Evolutionary conservation across 1,140 invertebrate species (phyloP).

Genomic region (Meloidogyne exigua): DNA sequence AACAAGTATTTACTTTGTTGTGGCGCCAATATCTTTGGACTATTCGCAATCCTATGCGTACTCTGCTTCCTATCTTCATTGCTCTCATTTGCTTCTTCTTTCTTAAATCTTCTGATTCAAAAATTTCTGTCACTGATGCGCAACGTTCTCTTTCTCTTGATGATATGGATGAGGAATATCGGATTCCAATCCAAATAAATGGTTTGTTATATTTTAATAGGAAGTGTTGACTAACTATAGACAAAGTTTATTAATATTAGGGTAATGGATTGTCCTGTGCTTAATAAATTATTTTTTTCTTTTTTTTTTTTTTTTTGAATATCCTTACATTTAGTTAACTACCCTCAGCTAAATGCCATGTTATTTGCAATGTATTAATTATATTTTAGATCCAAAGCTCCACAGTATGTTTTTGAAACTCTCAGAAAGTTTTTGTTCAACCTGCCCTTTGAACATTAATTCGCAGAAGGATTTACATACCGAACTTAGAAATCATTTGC

Average conservation of each 20-base stretch:
- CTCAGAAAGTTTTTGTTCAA: not conserved
- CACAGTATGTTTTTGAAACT: not conserved
- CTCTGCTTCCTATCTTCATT: slow-evolving; percentile 36
- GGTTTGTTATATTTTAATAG: not conserved
- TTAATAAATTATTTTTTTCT: no score
- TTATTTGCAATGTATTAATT: no score
- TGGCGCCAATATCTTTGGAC: slow-evolving; percentile 38
- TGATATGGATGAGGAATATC: not conserved
- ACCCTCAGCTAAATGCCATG: no score
- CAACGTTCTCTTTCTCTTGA: slow-evolving; percentile 6
- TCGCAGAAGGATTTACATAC: not conserved
- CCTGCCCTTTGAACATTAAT: not conserved
- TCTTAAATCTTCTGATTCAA: slow-evolving; percentile 22
- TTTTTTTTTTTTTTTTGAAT: no score
- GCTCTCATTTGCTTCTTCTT: slow-evolving; percentile 35
- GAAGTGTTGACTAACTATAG: no score
- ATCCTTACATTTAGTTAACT: no score
- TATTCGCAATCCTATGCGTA: slow-evolving; percentile 38
- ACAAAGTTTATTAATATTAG: no score
- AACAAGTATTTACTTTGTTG: slow-evolving; percentile 42
- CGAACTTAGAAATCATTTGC: slow-evolving; percentile 7
- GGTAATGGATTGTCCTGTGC: no score
- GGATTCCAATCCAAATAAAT: not conserved
- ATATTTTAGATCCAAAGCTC: not conserved
- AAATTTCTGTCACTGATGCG: not conserved